phyloP scores from a whole-genome alignment of 1,140 invertebrate genomes.

The Megathymus violae region DNA sequence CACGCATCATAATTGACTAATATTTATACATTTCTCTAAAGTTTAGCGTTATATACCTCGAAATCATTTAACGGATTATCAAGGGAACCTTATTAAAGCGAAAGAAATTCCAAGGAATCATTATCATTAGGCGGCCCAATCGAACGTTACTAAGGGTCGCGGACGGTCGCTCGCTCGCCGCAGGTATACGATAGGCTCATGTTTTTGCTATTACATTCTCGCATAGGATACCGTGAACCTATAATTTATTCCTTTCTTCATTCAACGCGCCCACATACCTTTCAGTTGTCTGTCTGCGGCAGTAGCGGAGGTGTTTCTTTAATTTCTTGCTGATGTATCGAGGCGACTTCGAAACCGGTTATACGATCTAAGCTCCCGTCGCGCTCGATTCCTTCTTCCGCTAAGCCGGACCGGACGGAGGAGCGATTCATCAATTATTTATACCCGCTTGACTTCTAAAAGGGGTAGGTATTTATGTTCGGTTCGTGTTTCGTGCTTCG shows the following conservation, averaged over 20 bases:
- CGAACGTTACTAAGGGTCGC: slow-evolving; percentile 41
- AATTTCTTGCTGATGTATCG: slow-evolving; percentile 30
- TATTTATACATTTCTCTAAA: too few relatives aligned
- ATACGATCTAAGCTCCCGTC: slow-evolving; percentile 49
- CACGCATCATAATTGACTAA: too few relatives aligned
- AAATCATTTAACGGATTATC: slow-evolving; percentile 45
- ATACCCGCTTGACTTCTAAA: slow-evolving; percentile 63
- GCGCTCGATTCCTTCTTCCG: slow-evolving; percentile 68
- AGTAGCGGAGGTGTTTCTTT: slow-evolving; percentile 21
- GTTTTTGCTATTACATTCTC: slow-evolving; percentile 57
- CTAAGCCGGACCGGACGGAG: slow-evolving; percentile 47
- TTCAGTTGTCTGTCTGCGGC: slow-evolving; percentile 41
- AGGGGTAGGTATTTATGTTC: slow-evolving; percentile 44
- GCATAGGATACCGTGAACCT: slow-evolving; percentile 44
- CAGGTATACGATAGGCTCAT: slow-evolving; percentile 52
- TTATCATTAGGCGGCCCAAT: slow-evolving; percentile 46
- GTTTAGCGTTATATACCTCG: too few relatives aligned
- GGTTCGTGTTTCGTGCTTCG: slow-evolving; percentile 36
- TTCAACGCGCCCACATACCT: slow-evolving; percentile 48
- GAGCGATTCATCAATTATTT: slow-evolving; percentile 69
- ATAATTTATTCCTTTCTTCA: slow-evolving; percentile 57
- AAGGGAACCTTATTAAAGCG: slow-evolving; percentile 52
- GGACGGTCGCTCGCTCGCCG: slow-evolving; percentile 12
- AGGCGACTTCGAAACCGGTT: slow-evolving; percentile 47
- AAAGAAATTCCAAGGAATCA: slow-evolving; percentile 52